Evolutionary conservation across 2,797 vertebrate genomes (phyloP), one percentile per base, ranked within the genome.

Genomic region (Hybognathus amarus): DNA sequence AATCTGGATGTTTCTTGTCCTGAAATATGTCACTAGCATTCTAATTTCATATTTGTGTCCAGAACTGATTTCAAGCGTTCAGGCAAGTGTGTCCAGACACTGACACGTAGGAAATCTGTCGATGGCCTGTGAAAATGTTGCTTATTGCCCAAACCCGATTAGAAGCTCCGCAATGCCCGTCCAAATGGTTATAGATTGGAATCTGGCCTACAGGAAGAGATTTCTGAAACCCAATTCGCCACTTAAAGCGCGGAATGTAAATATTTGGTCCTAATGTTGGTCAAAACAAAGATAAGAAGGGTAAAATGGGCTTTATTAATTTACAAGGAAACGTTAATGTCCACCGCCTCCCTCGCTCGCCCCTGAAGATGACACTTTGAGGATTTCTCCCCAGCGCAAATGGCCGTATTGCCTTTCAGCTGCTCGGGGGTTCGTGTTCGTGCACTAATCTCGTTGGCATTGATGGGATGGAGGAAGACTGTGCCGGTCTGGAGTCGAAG

Each of bases 171-270:
- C 88, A 90, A 88, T 90, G 91, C 91, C 91, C 87, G 84, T 90
- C 89, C 92, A 94, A 94, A 93, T 94, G 92, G 93, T 93, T 94
- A 93, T 94, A 93, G 94, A 95, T 95, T 93, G 91, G 88, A 92
- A 94, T 94, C 93, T 91, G 89, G 71, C 87, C 90, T 91, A 89
- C 90, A 91, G 93, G 87, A 94, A 96, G 92, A 94, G 94, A 93
- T 94, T 95, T 95, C 91, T 95, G 98, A 96, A 97, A 98, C 92
- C 90, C 59, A 90, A 99, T 94, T n/a, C 95, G 92, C 95, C 96
- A 93, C 96, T 98, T 95, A 95, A 96, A 97, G 94, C 92, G 89
- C 93, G 95, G 95, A 96, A 97, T 97, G 97, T 98, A 99, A 99
- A 99, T 99, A 99, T 99, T 98, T 99, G 94, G 93, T 93, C 91